Evolutionary conservation across 1,140 invertebrate species (phyloP).

Genomic region (Plectus sambesii): DNA sequence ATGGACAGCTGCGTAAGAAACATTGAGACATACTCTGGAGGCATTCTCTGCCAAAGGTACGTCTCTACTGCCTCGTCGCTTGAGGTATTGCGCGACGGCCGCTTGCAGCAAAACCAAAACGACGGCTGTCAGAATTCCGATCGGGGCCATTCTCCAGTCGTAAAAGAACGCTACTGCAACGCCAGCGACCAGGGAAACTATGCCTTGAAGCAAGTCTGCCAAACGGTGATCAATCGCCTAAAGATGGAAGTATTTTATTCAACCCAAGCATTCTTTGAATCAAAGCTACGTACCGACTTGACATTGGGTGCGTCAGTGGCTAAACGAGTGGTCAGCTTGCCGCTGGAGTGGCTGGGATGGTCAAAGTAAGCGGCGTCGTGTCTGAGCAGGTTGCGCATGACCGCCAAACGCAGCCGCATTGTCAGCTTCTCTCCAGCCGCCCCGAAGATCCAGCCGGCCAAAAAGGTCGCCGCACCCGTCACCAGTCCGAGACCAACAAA

Average conservation of each 20-base stretch:
- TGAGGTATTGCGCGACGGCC: constrained; percentile 32
- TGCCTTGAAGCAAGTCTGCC: constrained; percentile 47
- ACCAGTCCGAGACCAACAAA: too few species aligned
- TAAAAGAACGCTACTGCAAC: constrained; percentile 47
- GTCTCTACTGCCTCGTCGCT: constrained; percentile 31
- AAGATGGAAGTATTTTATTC: too few species aligned
- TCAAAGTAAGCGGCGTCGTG: constrained; percentile 53
- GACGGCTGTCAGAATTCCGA: constrained; percentile 28
- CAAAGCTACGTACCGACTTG: constrained; percentile 47
- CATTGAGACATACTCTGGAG: constrained; percentile 18
- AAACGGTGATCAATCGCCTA: constrained; percentile 50
- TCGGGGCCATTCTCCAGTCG: constrained; percentile 47
- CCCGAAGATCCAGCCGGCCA: background rate
- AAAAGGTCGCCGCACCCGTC: too few species aligned
- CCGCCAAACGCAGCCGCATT: constrained; percentile 39
- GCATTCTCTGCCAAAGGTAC: constrained; percentile 27
- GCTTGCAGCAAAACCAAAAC: constrained; percentile 26
- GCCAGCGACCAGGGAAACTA: constrained; percentile 47
- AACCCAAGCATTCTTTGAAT: background rate
- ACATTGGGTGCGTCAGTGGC: constrained; percentile 52
- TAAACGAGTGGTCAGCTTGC: constrained; percentile 49
- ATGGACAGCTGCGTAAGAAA: constrained; percentile 14
- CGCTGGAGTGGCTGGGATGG: constrained; percentile 48
- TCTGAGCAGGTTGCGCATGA: constrained; percentile 48
- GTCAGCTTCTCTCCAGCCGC: constrained; percentile 47